Percentiles rank a stretch among this genome's conserved stretches.
Conservation (phyloP, 2,888 invertebrate species). For the Lasioglossum figueresi region DNA sequence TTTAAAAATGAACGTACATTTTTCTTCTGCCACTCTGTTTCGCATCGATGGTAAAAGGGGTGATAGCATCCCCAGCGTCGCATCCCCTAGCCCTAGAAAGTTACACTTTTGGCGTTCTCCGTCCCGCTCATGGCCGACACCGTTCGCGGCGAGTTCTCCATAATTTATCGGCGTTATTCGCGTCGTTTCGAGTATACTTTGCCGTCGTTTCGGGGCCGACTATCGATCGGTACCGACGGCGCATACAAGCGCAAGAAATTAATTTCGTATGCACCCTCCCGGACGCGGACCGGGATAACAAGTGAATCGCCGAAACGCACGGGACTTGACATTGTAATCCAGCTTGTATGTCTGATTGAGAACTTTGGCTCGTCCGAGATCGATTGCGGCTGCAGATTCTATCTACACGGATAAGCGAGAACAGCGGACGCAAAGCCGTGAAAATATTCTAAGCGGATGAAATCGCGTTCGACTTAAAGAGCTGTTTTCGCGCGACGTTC, state of each 20-base stretch:
- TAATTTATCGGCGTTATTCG: constrained; percentile 67
- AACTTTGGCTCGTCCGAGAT: constrained; percentile 19
- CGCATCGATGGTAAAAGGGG: constrained; percentile 7
- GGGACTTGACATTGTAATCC: constrained; percentile 43
- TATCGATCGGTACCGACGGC: constrained; percentile 58
- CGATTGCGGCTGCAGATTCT: background rate
- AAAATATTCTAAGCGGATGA: background rate
- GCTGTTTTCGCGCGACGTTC: background rate
- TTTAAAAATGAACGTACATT: constrained; percentile 20
- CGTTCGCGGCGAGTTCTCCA: constrained; percentile 39
- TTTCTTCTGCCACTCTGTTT: background rate
- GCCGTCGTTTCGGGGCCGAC: constrained; percentile 51
- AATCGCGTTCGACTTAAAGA: background rate
- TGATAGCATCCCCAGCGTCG: background rate
- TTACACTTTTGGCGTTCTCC: constrained; percentile 33
- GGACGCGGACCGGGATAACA: constrained; percentile 56
- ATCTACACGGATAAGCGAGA: constrained; percentile 2
- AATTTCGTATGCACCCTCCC: constrained; percentile 74
- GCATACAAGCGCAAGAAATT: constrained; percentile 67
- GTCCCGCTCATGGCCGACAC: constrained; percentile 9
- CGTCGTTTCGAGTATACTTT: constrained; percentile 62
- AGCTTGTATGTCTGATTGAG: constrained; percentile 24
- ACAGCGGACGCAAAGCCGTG: background rate
- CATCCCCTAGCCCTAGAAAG: constrained; percentile 28
- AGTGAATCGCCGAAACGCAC: constrained; percentile 61